phyloP scores from a whole-genome alignment of 2,888 invertebrate genomes.

The Mactromeris polynyma region DNA sequence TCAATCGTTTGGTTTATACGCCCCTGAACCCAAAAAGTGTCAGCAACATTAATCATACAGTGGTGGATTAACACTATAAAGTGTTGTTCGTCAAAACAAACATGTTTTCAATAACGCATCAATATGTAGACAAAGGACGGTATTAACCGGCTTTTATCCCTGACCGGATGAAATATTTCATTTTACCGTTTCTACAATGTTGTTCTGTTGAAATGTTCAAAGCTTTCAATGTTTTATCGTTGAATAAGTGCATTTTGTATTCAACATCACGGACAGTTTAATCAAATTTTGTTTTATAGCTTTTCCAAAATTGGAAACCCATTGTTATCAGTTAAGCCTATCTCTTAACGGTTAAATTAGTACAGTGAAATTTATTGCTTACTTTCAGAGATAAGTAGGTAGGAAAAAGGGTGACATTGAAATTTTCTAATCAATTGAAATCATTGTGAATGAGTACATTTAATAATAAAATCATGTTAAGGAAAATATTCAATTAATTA shows the following conservation, averaged over 20 bases:
- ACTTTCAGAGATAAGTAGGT: neutral
- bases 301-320: slow-evolving; percentile 6
- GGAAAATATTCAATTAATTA: no score
- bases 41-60: neutral
- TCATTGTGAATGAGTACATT: neutral
- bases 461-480: no score
- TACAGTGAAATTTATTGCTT: neutral
- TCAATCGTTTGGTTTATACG: neutral
- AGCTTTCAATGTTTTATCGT: neutral
- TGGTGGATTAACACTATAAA: neutral
- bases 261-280: neutral
- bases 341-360: neutral
- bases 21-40: neutral
- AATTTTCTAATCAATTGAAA: neutral
- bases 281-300: slow-evolving; percentile 12
- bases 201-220: neutral
- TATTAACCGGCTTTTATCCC: slow-evolving; percentile 16
- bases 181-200: neutral
- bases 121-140: slow-evolving; percentile 27
- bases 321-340: neutral
- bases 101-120: neutral
- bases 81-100: neutral
- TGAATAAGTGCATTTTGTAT: neutral
- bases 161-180: neutral
- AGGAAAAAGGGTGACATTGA: neutral